A percentile compares a stretch with the other conserved stretches of the same genome.
Conservation (phyloP, 2,888 invertebrate species). For the Sialis lutaria region DNA sequence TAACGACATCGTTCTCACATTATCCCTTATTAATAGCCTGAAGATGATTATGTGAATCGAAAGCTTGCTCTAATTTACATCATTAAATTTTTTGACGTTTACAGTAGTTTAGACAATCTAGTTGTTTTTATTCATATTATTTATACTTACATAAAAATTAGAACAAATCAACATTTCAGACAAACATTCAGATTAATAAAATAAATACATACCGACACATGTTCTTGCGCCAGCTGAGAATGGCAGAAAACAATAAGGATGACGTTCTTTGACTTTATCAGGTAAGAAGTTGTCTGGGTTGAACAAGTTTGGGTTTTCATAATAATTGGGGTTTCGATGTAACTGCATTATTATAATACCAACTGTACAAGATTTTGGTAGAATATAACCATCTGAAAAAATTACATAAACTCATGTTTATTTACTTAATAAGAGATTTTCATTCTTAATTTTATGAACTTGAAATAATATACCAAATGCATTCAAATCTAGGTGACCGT, state of each 20-base stretch:
- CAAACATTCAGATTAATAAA: neutral
- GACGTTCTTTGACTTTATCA: slow-evolving; percentile 46
- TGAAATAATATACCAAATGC: too few relatives aligned
- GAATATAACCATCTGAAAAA: slow-evolving; percentile 10
- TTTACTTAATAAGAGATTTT: neutral
- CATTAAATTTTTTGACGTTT: too few relatives aligned
- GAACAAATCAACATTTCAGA: too few relatives aligned
- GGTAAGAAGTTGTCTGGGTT: slow-evolving; percentile 55
- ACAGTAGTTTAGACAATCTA: too few relatives aligned
- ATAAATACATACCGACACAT: slow-evolving; percentile 39
- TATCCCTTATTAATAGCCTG: too few relatives aligned
- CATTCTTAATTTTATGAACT: neutral
- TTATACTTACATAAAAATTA: too few relatives aligned
- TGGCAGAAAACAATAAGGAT: slow-evolving; percentile 56
- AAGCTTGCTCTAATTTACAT: too few relatives aligned
- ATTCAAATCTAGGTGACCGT: too few relatives aligned
- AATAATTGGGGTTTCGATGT: slow-evolving; percentile 43
- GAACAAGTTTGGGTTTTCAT: slow-evolving; percentile 44
- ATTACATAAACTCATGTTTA: neutral
- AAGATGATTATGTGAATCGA: too few relatives aligned
- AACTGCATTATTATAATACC: slow-evolving; percentile 21
- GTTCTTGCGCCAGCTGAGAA: slow-evolving; percentile 60
- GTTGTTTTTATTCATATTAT: too few relatives aligned
- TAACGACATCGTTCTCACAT: too few relatives aligned
- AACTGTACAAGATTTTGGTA: slow-evolving; percentile 12